Evolutionary conservation across 2,797 vertebrate genomes (phyloP), one percentile per base, ranked within the genome.

Genomic region (Gymnoscopelus braueri): DNA sequence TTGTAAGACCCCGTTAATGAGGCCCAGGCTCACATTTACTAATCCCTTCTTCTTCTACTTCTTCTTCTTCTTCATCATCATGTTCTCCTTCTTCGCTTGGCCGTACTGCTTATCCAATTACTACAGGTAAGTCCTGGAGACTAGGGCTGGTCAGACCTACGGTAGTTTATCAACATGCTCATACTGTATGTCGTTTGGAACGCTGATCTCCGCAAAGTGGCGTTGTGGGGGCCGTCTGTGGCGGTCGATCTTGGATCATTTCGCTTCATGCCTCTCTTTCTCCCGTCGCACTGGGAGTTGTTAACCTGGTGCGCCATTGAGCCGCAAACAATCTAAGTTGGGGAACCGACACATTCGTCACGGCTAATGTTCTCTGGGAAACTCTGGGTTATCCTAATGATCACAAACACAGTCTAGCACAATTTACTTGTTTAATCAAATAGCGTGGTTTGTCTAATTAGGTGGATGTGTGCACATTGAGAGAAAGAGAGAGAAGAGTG

Each of bases 381-480:
- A 91, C 80, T 88, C 83, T 80, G 80, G 80, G 80, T 88, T 91
- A 88, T 90, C 88, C 87, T 88, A 90, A 92, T 90, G 87, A 90
- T 92, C 81, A 9, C 89, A 87, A 87, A 89, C 88, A 90, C 84
- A 85, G 86, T 90, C 88, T 88, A 87, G 89, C 81, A 88, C 91
- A 90, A 92, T 92, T 93, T 87, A 89, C 84, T 92, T 86, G 87
- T 89, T 92, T 93, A 92, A 92, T 92, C 90, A 93, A 91, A 87
- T 90, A 53, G 84, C 87, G 86, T 87, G 79, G 86, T 91, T 91
- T 88, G 85, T 91, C 92, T 91, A 93, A 93, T 93, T 91, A 91
- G 86, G 85, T 91, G 89, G 81, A 81, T 91, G 84, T 90, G 81
- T 84, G 87, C 86, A 74, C 65, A 72, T 77, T 84, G 74, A 82